Base-by-base conservation (phyloP, 2,797 vertebrate genomes). In the Cryptoprocta ferox region DNA sequence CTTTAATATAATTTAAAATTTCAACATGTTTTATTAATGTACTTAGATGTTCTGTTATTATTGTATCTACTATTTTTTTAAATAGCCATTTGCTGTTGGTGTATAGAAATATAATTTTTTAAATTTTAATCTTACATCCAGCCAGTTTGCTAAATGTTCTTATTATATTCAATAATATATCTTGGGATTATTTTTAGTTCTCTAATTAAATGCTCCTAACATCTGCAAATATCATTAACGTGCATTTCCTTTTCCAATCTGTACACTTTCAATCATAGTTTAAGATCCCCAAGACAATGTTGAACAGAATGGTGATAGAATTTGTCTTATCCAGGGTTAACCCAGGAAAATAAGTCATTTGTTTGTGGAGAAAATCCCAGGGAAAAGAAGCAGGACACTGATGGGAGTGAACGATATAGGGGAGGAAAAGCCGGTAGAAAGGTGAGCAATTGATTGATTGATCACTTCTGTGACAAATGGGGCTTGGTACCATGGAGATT, bases 81-180 rank as follows among this genome's bases (percentile, higher is more conserved):
- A 82, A 45, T 87, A 92, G 26, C 2, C 42, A 50, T 26, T 83
- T 53, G 35, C 8, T 84, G 28, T 53, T 81, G 13, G 3, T 93
- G 8, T 71, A 71, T 8, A 88, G 65, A 92, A 95, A 80, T 63
- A 6, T 13, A 45, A 13, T 15, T 37, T 8, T 32, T 66, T 76
- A 48, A 70, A 71, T 65, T 91, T 76, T 91, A 94, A 50, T 79
- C 4, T 75, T 92, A 82, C 65, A 88, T 78, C 4, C n/a, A 95
- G 1, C 7, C 50, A 95, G 18, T 11, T 68, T 88, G 13, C 18
- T 78, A 89, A 95, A 76, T 81, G 6, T 6, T 90, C 19, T 61
- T 81, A 75, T 32, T 39, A 68, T 18, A 32, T 76, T 80, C 10
- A 90, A 14, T 91, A 87, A 50, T 21, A 12, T 61, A 45, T 35